These are phyloP conservation scores for Gobio gobio DNA, from an alignment of 2,113 vertebrate species.

Conservation along the genomic window DNA sequence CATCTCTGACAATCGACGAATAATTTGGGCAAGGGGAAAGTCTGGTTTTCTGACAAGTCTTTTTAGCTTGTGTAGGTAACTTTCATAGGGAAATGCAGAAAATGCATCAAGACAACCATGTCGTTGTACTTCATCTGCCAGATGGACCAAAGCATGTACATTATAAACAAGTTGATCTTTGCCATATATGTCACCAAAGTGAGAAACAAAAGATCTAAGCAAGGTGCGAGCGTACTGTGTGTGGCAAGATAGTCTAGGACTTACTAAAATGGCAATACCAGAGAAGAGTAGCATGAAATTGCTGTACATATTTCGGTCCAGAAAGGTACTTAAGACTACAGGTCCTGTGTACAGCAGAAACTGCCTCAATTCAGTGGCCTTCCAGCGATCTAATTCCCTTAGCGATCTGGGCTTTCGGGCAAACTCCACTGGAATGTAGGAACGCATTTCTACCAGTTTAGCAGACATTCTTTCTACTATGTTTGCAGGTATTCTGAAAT, in stretches of 20 bases:
- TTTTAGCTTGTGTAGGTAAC: constrained; percentile 39
- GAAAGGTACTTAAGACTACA: constrained; percentile 33
- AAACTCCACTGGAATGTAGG: constrained; percentile 33
- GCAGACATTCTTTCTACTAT: constrained; percentile 17
- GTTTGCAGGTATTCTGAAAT: constrained; percentile 29
- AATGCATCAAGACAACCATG: not conserved
- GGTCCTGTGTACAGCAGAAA: constrained; percentile 45
- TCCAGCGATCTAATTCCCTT: constrained; percentile 38
- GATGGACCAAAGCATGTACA: constrained; percentile 28
- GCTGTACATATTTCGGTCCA: constrained; percentile 39
- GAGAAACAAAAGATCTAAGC: constrained; percentile 37
- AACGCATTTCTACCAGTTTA: constrained; percentile 33
- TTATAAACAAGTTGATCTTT: constrained; percentile 8
- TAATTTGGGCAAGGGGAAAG: constrained; percentile 40
- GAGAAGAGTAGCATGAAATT: constrained; percentile 38
- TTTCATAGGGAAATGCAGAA: constrained; percentile 38
- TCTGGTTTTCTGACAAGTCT: constrained; percentile 38
- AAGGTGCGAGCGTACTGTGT: constrained; percentile 30
- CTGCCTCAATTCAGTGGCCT: constrained; percentile 39
- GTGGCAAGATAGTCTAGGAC: constrained; percentile 23
- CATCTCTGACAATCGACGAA: constrained; percentile 33
- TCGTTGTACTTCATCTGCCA: constrained; percentile 35
- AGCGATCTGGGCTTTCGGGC: constrained; percentile 23
- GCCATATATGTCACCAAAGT: constrained; percentile 42
- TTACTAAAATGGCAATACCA: constrained; percentile 30